A percentile compares a stretch with the other conserved stretches of the same genome.
phyloP scores from a whole-genome alignment of 2,888 invertebrate species.

The Acleris literana region DNA sequence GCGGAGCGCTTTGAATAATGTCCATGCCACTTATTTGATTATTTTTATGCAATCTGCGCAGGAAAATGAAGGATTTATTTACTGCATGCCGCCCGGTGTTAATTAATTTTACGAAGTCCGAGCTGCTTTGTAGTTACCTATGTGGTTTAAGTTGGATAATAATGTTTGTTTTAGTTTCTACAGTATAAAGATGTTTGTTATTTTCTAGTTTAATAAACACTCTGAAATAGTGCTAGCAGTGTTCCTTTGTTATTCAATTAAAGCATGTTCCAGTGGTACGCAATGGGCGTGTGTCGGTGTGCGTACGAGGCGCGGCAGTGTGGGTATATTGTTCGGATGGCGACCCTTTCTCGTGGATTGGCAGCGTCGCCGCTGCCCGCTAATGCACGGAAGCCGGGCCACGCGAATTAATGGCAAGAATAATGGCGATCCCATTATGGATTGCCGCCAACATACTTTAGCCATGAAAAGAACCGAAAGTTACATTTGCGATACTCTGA shows the following conservation, averaged over 20 bases:
- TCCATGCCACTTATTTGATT: conserved; percentile 81
- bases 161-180: conserved; percentile 15
- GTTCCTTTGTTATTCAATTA: conserved; percentile 30
- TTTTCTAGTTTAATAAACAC: not conserved
- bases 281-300: conserved; percentile 8
- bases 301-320: conserved; percentile 42
- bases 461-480: conserved; percentile 84
- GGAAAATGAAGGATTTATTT: conserved; percentile 78
- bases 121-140: conserved; percentile 49
- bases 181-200: conserved; percentile 1
- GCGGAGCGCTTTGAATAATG: conserved; percentile 76
- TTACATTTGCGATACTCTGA: conserved; percentile 84
- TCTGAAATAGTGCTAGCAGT: not conserved
- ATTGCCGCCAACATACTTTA: conserved; percentile 85
- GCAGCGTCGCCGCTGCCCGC: conserved; percentile 74
- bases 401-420: conserved; percentile 84
- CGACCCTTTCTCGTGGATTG: conserved; percentile 71
- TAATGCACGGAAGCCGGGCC: conserved; percentile 83
- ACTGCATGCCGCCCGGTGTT: conserved; percentile 67
- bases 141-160: conserved; percentile 17
- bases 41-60: conserved; percentile 81
- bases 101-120: conserved; percentile 71
- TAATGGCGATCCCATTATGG: conserved; percentile 84
- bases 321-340: conserved; percentile 54
- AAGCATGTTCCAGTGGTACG: conserved; percentile 5